Evolutionary conservation across 2,113 vertebrate genomes (phyloP).

Genomic region (Chloroceryle aenea): DNA sequence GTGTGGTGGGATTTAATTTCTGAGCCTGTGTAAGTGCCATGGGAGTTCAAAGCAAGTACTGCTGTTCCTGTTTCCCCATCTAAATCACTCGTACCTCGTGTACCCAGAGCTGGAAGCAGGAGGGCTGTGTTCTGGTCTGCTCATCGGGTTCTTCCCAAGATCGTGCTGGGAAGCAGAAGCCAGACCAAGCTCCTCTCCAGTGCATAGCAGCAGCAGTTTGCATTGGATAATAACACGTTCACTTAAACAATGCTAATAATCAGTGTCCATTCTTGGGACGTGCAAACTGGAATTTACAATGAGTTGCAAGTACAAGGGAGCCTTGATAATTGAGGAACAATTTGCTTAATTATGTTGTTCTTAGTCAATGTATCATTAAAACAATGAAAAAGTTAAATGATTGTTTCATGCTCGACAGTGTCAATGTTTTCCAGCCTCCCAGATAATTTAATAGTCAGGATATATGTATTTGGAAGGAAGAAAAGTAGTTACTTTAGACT

Average conservation of each 20-base stretch:
- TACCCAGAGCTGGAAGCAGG: not conserved
- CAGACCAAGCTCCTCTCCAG: not conserved
- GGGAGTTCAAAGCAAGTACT: conserved; percentile 34
- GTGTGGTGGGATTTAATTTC: conserved; percentile 54
- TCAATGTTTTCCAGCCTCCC: not conserved
- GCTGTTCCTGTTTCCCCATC: conserved; percentile 2
- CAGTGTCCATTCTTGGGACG: not conserved
- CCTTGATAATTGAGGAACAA: not conserved
- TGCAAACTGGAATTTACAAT: not conserved
- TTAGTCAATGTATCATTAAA: not conserved
- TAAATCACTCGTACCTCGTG: not conserved
- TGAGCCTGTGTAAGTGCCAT: not conserved
- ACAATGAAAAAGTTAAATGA: not conserved
- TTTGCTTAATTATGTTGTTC: not conserved
- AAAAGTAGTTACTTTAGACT: not conserved
- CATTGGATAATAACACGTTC: not conserved
- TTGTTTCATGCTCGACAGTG: not conserved
- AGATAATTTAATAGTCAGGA: not conserved
- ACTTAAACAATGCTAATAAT: not conserved
- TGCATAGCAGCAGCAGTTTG: not conserved
- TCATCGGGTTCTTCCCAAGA: not conserved
- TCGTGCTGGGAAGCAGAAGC: not conserved
- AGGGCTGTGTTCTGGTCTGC: not conserved
- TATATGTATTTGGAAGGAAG: not conserved
- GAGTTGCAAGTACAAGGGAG: not conserved